phyloP scores from a whole-genome alignment of 1,140 invertebrate genomes.

The Ganaspis sp. region DNA sequence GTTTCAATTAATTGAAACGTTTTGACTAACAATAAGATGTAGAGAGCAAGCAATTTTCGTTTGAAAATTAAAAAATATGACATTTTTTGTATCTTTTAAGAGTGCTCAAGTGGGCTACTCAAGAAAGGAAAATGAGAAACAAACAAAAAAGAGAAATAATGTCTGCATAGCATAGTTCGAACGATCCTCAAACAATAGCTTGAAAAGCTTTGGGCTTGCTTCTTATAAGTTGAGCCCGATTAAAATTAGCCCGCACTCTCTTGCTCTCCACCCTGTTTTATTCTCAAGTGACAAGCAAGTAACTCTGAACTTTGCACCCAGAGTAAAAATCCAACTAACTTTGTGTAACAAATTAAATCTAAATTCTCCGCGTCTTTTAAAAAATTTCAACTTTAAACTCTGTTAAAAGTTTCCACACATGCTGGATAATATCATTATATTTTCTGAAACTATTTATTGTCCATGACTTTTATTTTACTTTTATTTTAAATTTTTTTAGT shows the following conservation, averaged over 20 bases:
- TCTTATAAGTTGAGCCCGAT: constrained; percentile 43
- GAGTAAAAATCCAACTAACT: background rate
- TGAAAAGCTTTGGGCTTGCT: background rate
- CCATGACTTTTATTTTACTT: too few species aligned
- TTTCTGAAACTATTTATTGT: too few species aligned
- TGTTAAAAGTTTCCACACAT: too few species aligned
- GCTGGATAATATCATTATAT: too few species aligned
- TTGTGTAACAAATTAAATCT: too few species aligned
- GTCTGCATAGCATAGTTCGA: background rate
- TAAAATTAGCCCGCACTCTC: constrained; percentile 53
- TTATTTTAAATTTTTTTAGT: too few species aligned
- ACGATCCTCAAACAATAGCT: background rate
- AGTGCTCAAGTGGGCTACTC: background rate
- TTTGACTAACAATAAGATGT: too few species aligned
- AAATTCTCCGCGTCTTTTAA: too few species aligned
- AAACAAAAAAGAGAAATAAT: constrained; percentile 6
- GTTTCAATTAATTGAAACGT: too few species aligned
- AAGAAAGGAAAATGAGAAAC: background rate
- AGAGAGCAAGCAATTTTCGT: too few species aligned
- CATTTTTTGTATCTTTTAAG: background rate
- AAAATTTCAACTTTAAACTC: too few species aligned
- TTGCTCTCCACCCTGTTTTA: constrained; percentile 40
- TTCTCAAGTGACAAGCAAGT: constrained; percentile 38
- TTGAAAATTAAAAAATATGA: background rate
- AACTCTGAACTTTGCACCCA: background rate